phyloP scores from a whole-genome alignment of 2,888 invertebrate genomes.

The Hypsopygia costalis region DNA sequence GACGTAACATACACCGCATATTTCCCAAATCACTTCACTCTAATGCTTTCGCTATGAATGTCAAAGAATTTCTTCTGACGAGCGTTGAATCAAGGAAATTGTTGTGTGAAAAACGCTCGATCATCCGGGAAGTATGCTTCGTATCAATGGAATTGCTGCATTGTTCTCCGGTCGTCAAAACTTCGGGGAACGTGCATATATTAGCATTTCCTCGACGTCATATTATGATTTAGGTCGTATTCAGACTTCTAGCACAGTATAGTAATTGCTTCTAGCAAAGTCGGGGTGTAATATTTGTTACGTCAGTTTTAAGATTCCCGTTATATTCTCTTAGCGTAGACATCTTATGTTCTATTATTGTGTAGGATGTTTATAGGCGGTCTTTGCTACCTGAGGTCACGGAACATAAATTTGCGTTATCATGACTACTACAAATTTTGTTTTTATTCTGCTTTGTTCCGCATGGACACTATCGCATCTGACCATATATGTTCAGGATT shows the following conservation, averaged over 20 bases:
- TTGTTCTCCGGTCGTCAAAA: slow-evolving; percentile 35
- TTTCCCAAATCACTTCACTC: slow-evolving; percentile 24
- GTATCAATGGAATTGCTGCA: slow-evolving; percentile 31
- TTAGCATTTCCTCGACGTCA: slow-evolving; percentile 24
- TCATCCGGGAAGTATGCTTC: slow-evolving; percentile 40
- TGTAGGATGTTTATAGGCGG: no score
- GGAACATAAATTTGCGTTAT: no score
- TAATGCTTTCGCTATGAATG: slow-evolving; percentile 23
- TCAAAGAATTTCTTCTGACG: slow-evolving; percentile 21
- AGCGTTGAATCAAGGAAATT: slow-evolving; percentile 30
- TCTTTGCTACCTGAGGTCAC: no score
- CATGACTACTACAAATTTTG: no score
- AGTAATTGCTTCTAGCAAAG: no score
- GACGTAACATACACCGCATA: slow-evolving; percentile 3
- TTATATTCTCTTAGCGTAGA: no score
- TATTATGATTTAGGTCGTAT: slow-evolving; percentile 11
- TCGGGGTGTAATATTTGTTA: no score
- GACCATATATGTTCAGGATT: no score
- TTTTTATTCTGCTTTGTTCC: no score
- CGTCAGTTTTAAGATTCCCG: no score
- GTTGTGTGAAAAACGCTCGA: slow-evolving; percentile 38
- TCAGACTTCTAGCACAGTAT: neutral
- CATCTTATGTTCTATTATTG: no score
- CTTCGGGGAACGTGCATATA: slow-evolving; percentile 31
- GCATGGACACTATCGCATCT: no score